Conservation (phyloP, 1,140 invertebrate species). For the Pomacea maculata region DNA sequence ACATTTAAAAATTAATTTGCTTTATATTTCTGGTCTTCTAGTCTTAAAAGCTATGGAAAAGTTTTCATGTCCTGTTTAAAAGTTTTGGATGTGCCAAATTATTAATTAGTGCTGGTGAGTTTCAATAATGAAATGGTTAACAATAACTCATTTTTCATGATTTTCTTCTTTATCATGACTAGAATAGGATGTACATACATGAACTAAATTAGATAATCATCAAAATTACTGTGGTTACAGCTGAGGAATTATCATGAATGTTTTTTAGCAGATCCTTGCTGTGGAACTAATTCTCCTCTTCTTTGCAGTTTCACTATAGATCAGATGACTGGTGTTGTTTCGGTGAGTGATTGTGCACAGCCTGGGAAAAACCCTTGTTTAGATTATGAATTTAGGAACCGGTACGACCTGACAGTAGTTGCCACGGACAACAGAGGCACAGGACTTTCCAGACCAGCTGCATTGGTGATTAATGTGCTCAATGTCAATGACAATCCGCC, state of each 20-base stretch:
- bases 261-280: too few relatives aligned
- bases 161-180: too few relatives aligned
- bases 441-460: conserved; percentile 78
- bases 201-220: not conserved
- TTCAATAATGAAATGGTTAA: not conserved
- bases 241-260: too few relatives aligned
- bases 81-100: too few relatives aligned
- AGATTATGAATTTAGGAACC: conserved; percentile 84
- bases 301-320: conserved; percentile 78
- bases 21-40: not conserved
- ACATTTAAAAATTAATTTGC: not conserved
- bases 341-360: conserved; percentile 79
- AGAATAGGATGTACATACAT: not conserved
- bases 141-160: too few relatives aligned
- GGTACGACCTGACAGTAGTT: conserved; percentile 86
- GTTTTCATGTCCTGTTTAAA: too few relatives aligned
- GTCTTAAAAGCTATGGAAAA: too few relatives aligned
- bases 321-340: conserved; percentile 81
- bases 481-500: conserved; percentile 91
- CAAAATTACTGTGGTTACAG: not conserved
- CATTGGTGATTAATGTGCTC: conserved; percentile 78
- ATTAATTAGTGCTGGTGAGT: not conserved
- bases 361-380: conserved; percentile 77
- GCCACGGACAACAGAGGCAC: conserved; percentile 81
- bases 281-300: too few relatives aligned